Evolutionary conservation across 2,113 vertebrate species (phyloP).

Genomic region (Cisticola juncidis): DNA sequence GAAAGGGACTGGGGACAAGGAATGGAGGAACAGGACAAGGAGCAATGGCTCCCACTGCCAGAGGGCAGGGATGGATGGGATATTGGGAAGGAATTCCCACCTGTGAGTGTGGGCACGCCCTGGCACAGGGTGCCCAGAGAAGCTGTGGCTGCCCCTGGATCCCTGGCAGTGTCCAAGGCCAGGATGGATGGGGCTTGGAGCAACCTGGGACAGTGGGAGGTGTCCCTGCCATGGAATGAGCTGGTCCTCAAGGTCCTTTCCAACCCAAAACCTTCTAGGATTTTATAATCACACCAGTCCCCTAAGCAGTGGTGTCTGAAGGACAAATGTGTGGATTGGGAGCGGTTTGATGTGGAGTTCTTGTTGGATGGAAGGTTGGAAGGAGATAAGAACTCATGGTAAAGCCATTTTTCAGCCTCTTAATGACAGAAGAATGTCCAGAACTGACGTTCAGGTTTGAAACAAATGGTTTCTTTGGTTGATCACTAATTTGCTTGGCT

Average conservation of each 20-base stretch:
- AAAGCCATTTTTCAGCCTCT: background rate
- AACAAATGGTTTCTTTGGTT: background rate
- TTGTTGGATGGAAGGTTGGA: background rate
- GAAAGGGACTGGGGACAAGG: background rate
- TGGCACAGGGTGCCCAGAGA: background rate
- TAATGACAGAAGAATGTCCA: background rate
- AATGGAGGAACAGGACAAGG: accelerated
- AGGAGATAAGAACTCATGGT: background rate
- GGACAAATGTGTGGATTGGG: background rate
- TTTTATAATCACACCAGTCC: background rate
- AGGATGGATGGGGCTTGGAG: background rate
- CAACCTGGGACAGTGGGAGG: accelerated
- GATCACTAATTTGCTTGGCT: background rate
- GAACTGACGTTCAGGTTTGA: background rate
- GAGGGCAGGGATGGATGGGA: accelerated
- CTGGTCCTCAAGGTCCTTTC: background rate
- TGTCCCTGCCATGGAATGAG: background rate
- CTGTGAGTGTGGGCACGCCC: accelerated
- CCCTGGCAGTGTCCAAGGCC: background rate
- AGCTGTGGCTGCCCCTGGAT: background rate
- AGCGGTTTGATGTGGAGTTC: background rate
- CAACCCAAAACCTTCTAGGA: background rate
- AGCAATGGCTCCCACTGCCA: background rate
- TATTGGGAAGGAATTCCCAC: accelerated
- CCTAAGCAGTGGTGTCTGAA: background rate